Evolutionary conservation across 2,797 vertebrate genomes (phyloP), one percentile per base, ranked within the genome.

Genomic region (Rhadinocentrus ornatus): DNA sequence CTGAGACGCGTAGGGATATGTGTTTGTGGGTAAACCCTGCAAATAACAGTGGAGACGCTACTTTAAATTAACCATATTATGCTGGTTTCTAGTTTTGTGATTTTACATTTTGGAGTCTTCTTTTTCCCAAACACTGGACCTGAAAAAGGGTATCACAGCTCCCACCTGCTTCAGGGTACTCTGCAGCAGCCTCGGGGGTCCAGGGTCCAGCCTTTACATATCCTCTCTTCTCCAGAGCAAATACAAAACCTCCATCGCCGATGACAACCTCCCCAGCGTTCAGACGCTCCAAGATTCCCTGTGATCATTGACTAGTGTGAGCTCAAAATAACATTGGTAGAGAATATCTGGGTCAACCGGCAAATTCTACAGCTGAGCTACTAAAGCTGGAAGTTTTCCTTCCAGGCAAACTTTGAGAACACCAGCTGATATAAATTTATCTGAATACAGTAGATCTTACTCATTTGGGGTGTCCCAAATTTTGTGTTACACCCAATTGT

Each of bases 181-280:
- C 96, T 53, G 95, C 94, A 0, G 96, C 86, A 0, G 97, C 96
- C 84, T 99, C 97, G 0, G 97, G 97, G 46, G 98, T 99, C 98
- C 97, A 99, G 31, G 97, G 97, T 2, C 97, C 96, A 1, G 98
- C 97, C 91, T 98, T 99, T 55, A 99, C 96, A 0, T 97, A 99
- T 53, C 97, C 98, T 57, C 97, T 93, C 88, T 98, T 99, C 91
- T 99, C 98, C 89, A 99, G 93, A 3, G 97, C 96, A 75, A 99
- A 94, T 78, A 99, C 97, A 77, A 99, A 99, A 3, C 98, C 97
- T 66, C 98, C 97, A 81, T 99, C 97, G 60, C 98, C 98, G 0
- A 98, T 96, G 70, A 99, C 96, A 46, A 98, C 69, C 88, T 98
- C 96, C 3, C 96, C 97, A 1, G 93, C 92, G 27, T 95, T 83